Evolutionary conservation across 1,140 invertebrate genomes (phyloP), one percentile per base, ranked within the genome.

Genomic region (Dryas iulia): DNA sequence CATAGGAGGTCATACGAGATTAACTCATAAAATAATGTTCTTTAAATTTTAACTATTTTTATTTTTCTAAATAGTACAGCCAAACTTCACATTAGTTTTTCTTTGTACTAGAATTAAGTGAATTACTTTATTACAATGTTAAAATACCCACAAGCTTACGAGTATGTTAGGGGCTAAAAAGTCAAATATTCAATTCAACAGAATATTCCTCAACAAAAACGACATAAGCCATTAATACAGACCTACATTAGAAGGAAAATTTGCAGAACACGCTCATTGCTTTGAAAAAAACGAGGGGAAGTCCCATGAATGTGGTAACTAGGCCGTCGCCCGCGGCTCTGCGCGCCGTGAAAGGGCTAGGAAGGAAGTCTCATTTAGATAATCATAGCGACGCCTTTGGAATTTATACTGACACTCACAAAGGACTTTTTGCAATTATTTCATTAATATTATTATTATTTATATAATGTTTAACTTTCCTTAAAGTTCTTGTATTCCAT

Each of bases 251-350:
- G 14, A 47, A 47, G 39, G 39, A 47, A 18, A 18, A 18, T 47
- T 47, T 47, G 39, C 7, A 14, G 5, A 47, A 18, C 14, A 47
- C 39, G 18, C 18, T 18, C 39, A 47, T 47, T 47, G 39, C 39
- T 47, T 21, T 47, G 14, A 47, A 18, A 10, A 21, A 47, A n/a
- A 21, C 3, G 3, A 2, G 14, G 18, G 18, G 14, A 47, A 47
- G 14, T 0, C 1, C 39, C 14, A 47, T 47, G 39, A 47, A 47
- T 47, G 59, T 60, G 33, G 59, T 24, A 60, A 60, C 31, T 60
- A 60, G 59, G 59, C 2, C 59, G 59, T 25, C 59, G 59, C 59
- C 33, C 59, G 33, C 59, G 59, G 59, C 59, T 60, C 33, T 10
- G 21, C 59, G 33, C 24, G 33, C 33, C 25, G 11, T 60, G 59